phyloP scores from a whole-genome alignment of 1,140 invertebrate species.

The Drosophila pruinosa region DNA sequence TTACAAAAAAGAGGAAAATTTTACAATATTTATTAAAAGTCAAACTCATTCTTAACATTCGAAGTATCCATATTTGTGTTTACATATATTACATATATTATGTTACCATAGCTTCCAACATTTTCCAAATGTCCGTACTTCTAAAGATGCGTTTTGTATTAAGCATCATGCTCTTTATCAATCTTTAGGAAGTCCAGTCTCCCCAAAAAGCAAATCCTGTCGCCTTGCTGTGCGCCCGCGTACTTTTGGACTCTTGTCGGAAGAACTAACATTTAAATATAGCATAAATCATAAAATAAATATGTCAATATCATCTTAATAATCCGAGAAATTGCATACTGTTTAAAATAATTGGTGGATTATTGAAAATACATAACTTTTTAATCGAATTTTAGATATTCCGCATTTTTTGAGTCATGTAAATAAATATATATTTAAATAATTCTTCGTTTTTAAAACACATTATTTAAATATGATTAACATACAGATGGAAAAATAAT shows the following conservation, averaged over 20 bases:
- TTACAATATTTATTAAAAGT: background rate
- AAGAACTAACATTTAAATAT: constrained; percentile 36
- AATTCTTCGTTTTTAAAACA: constrained; percentile 8
- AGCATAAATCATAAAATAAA: constrained; percentile 3
- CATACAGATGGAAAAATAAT: background rate
- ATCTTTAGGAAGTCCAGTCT: constrained; percentile 5
- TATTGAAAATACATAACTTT: constrained; percentile 30
- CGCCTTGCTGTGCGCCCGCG: constrained; percentile 87
- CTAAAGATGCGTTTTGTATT: background rate
- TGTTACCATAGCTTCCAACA: background rate
- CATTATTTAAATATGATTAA: background rate
- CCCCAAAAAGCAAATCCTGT: constrained; percentile 87
- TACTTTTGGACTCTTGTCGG: constrained; percentile 84
- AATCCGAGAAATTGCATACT: constrained; percentile 14
- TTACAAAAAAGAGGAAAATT: too few species aligned
- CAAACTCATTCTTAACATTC: background rate
- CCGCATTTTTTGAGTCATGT: constrained; percentile 7
- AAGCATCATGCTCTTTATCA: background rate
- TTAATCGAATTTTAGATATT: constrained; percentile 18
- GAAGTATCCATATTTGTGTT: background rate
- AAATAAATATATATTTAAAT: constrained; percentile 12
- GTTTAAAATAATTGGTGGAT: constrained; percentile 41
- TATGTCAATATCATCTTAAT: background rate
- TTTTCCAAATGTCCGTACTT: background rate
- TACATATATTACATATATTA: background rate